Evolutionary conservation across 2,888 invertebrate species (phyloP), one percentile per base, ranked within the genome.

Genomic region (Epirrhoe alternata): DNA sequence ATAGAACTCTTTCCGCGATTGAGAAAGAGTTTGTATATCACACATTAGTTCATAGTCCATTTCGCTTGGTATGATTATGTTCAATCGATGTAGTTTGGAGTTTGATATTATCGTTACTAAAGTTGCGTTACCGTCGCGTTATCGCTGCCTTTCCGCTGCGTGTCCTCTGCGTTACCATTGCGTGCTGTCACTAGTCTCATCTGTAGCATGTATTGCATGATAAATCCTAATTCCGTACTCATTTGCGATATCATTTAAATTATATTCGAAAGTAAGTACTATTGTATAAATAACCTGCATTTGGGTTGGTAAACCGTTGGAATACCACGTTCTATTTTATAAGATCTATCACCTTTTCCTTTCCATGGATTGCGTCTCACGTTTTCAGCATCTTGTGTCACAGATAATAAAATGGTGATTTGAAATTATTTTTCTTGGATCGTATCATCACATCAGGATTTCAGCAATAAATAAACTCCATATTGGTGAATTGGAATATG

Each of bases 341-440:
- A 69, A 66, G 70, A 74, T 70, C 57, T 61, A 69, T 68, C 70
- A 71, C 67, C 47, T 64, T 80, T 87, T 90, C 89, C 87, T 91
- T 82, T 92, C 92, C 92, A 92, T 92, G 92, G 89, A 90, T 81
- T 85, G 89, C 91, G 90, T 90, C 89, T 66, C 77, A 75, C 71
- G 64, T 12, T 53, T 14, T 50, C 24, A 59, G 51, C 51, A 52
- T 66, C 30, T 55, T 64, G 33, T 50, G 35, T 64, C 60, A 50
- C 24, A 50, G 49, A 16, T 50, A 38, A 24, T 47, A 30, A 14
- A 45, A 62, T 42, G 50, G 42, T 58, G 16, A 45, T 16, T 35
- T 24, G 33, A 52, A 54, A 53, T 16, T 35, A 50, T 58, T 30
- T 42, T 12, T 61, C 47, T 57, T 42, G 8, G 12, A 42, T 42